Conservation (phyloP, 2,797 vertebrate species). For the Phoebastria nigripes region DNA sequence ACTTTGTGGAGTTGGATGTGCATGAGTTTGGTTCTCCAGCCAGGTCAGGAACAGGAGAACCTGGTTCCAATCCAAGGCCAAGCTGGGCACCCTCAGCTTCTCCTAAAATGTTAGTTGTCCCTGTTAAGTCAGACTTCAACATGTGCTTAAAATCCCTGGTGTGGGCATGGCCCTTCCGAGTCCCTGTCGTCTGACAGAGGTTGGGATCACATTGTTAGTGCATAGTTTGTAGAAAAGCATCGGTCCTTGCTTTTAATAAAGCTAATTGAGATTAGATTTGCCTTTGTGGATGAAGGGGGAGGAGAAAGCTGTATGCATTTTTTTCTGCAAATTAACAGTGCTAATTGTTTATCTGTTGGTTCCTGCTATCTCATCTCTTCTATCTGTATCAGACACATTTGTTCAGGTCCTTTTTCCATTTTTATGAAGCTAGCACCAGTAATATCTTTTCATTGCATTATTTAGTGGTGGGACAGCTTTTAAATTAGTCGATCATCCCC, state of each 20-base stretch:
- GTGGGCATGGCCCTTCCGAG: rapidly evolving
- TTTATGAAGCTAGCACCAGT: not conserved
- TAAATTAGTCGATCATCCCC: not conserved
- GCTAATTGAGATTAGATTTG: not conserved
- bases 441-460: not conserved
- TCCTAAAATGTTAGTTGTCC: not conserved
- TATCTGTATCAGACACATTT: not conserved
- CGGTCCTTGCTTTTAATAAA: not conserved
- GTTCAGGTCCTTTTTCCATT: not conserved
- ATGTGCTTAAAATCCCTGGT: not conserved
- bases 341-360: not conserved
- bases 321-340: not conserved
- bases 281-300: not conserved
- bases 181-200: not conserved
- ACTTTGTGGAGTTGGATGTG: not conserved
- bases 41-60: not conserved
- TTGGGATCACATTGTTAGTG: not conserved
- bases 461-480: not conserved
- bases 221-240: not conserved
- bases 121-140: not conserved
- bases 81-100: not conserved
- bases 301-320: not conserved
- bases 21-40: not conserved
- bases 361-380: not conserved
- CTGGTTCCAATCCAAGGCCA: not conserved